phyloP scores from a whole-genome alignment of 1,140 invertebrate species.

The Calliopsis andreniformis region DNA sequence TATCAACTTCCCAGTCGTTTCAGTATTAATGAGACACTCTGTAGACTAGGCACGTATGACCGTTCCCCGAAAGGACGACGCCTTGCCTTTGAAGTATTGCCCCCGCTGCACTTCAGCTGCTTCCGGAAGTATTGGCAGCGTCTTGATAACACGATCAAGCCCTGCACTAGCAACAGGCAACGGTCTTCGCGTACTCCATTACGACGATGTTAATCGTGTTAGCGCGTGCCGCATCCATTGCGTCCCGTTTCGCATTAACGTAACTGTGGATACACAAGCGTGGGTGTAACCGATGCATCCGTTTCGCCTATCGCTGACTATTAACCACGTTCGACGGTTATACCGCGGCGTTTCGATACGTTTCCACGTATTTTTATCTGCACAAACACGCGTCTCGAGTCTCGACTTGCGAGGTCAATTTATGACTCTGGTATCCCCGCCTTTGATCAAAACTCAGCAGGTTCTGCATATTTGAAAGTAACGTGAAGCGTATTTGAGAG shows the following conservation, averaged over 20 bases:
- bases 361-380: no score
- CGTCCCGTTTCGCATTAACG: constrained; percentile 49
- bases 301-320: not conserved
- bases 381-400: no score
- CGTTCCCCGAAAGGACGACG: not conserved
- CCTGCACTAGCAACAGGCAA: constrained; percentile 47
- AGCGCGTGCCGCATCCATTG: constrained; percentile 56
- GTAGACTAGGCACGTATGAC: not conserved
- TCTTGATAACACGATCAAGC: constrained; percentile 68
- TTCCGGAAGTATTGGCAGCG: constrained; percentile 62
- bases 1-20: no score
- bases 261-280: constrained; percentile 31
- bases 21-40: not conserved
- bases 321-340: not conserved
- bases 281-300: constrained; percentile 8
- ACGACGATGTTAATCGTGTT: constrained; percentile 63
- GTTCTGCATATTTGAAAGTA: no score
- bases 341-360: not conserved
- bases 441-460: no score
- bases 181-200: constrained; percentile 65
- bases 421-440: no score
- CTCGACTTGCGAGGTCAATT: no score
- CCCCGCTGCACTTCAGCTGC: constrained; percentile 38
- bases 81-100: constrained; percentile 40
- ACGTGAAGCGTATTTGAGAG: no score